Evolutionary conservation across 2,113 vertebrate species (phyloP), one percentile per base, ranked within the genome.

Genomic region (Sebastes fasciatus): DNA sequence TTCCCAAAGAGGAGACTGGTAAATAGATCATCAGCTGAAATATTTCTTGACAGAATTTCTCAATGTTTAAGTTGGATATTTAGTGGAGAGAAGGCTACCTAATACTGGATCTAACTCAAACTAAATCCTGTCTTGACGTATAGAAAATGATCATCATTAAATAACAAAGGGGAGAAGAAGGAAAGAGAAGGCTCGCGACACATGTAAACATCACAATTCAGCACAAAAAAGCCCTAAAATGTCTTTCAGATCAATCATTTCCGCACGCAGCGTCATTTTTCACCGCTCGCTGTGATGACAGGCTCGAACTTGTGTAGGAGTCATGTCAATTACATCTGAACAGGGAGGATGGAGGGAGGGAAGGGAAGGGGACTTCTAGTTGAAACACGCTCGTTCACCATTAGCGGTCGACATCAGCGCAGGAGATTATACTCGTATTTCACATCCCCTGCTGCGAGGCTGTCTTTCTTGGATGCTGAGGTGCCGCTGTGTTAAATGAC

Each of bases 271-370:
- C 55, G 34, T 71, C 81, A 17, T 89, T 90, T 91, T 76, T 83
- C 49, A 81, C 69, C 79, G 16, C 83, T 71, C 11, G 66, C 86
- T 82, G 81, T 55, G 83, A 82, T 88, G 86, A 90, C 90, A 90
- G 88, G 86, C 87, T 92, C 43, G 19, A 87, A 92, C 90, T 88
- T 86, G 87, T 90, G 89, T 77, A 87, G 88, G 87, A 93, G 86
- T 87, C 82, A 79, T 83, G 86, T 90, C 86, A 92, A 89, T 91
- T 93, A 91, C 80, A 82, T 79, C 71, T 74, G 78, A 87, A 83
- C 55, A 10, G 77, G n/a, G 64, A 61, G 54, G 21, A 5, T 17
- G 61, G 26, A 45, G n/a, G 60, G 76, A 21, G 66, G 34, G 60
- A 1, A 26, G 42, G 14, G 54, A 40, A 12, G 57, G 48, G 34